Conservation (phyloP, 30 jellyfish, hydroid and myxozoan genomes). For the Pelagia noctiluca region DNA sequence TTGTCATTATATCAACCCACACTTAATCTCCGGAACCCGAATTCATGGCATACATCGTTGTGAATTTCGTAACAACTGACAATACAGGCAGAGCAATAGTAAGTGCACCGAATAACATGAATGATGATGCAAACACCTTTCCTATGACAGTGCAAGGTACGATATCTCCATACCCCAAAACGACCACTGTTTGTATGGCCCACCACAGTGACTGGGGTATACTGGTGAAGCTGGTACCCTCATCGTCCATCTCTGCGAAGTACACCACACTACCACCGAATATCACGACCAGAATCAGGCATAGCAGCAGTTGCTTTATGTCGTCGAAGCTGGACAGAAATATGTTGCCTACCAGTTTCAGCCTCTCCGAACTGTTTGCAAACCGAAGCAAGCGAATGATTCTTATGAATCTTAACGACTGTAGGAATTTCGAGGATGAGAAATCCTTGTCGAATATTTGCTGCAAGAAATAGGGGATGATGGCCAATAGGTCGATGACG, state of each 20-base stretch:
- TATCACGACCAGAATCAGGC: conserved; percentile 74
- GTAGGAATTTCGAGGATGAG: conserved; percentile 54
- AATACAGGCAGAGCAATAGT: conserved; percentile 96
- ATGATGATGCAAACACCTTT: conserved; percentile 78
- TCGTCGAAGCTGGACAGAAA: conserved; percentile 88
- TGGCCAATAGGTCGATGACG: conserved; percentile 77
- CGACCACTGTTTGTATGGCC: conserved; percentile 97
- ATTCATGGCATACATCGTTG: conserved; percentile 67
- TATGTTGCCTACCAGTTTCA: conserved; percentile 83
- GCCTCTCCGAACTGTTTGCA: conserved; percentile 80
- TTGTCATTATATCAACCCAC: too few relatives aligned
- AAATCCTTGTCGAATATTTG: conserved; percentile 21
- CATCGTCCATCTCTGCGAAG: conserved; percentile 63
- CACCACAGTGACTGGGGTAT: conserved; percentile 98
- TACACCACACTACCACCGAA: conserved; percentile 93
- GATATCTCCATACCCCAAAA: conserved; percentile 96
- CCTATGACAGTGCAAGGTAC: conserved; percentile 88
- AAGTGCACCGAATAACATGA: conserved; percentile 98
- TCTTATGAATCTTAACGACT: conserved; percentile 75
- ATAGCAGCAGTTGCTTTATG: conserved; percentile 77
- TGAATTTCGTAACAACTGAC: conserved; percentile 94
- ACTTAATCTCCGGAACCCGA: not conserved
- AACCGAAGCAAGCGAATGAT: conserved; percentile 81
- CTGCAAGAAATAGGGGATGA: conserved; percentile 77
- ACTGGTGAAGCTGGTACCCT: conserved; percentile 65